Conservation (phyloP, 2,888 invertebrate species). For the Stegophylla sp. region DNA sequence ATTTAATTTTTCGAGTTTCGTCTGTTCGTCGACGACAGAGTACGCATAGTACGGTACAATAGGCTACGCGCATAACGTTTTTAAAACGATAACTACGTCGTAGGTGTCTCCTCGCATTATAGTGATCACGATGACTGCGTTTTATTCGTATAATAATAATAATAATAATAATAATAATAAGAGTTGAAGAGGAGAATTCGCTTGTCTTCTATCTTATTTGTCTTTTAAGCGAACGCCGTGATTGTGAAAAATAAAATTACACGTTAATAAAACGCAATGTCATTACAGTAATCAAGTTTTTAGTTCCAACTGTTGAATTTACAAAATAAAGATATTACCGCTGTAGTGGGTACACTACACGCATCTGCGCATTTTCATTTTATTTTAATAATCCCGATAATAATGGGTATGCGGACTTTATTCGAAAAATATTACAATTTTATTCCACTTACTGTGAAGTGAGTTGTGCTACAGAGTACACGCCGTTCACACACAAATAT, state of each 20-base stretch:
- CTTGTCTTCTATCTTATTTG: slow-evolving; percentile 14
- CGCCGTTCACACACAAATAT: too few relatives aligned
- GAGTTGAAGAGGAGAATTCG: slow-evolving; percentile 22
- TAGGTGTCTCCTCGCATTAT: too few relatives aligned
- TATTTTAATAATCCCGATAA: too few relatives aligned
- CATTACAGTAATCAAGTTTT: slow-evolving; percentile 12
- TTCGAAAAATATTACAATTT: not conserved
- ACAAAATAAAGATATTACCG: not conserved
- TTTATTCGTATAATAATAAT: too few relatives aligned
- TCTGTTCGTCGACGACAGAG: too few relatives aligned
- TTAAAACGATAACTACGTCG: slow-evolving; percentile 14
- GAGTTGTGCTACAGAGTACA: not conserved
- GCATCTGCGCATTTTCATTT: not conserved
- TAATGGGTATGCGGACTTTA: too few relatives aligned
- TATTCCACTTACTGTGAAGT: not conserved
- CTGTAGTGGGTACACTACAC: too few relatives aligned
- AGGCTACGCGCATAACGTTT: slow-evolving; percentile 11
- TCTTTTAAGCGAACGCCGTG: slow-evolving; percentile 21
- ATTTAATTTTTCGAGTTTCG: too few relatives aligned
- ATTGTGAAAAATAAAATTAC: slow-evolving; percentile 25
- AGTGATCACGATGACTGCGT: slow-evolving; percentile 21
- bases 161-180: too few relatives aligned
- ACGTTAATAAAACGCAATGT: slow-evolving; percentile 9
- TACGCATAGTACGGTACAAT: too few relatives aligned
- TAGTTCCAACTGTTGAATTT: not conserved